These are phyloP conservation scores for Mylabris phalerata DNA, from an alignment of 1,140 invertebrate genomes.

Conservation along the genomic window DNA sequence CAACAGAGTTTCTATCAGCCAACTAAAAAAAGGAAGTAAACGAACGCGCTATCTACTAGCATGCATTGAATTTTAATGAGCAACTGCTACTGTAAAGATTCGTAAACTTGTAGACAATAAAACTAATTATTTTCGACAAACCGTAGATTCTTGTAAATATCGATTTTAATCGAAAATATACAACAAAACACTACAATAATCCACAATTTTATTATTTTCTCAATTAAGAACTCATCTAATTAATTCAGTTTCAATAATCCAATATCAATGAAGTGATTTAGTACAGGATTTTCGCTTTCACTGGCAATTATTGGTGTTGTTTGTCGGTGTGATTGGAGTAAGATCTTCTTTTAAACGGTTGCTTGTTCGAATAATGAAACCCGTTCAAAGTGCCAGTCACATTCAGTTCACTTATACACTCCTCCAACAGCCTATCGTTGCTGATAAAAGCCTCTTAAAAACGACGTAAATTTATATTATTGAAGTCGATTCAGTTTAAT, in stretches of 20 bases:
- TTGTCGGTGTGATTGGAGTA: conserved; percentile 17
- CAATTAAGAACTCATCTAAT: neutral
- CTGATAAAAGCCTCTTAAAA: conserved; percentile 15
- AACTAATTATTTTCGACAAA: too few relatives aligned
- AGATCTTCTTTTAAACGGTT: conserved; percentile 11
- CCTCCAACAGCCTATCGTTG: conserved; percentile 13
- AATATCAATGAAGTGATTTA: conserved; percentile 4
- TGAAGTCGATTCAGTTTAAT: conserved; percentile 11
- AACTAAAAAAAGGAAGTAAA: conserved; percentile 10
- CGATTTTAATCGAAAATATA: too few relatives aligned
- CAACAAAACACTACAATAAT: too few relatives aligned
- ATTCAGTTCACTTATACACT: conserved; percentile 14
- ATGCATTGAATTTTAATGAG: conserved; percentile 23
- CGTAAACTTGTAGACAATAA: neutral
- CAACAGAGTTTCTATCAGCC: too few relatives aligned
- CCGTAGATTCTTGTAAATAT: too few relatives aligned
- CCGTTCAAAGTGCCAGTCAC: conserved; percentile 16
- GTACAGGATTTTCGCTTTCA: conserved; percentile 8
- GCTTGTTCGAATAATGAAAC: conserved; percentile 8
- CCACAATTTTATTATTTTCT: too few relatives aligned
- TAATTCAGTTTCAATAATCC: conserved; percentile 13
- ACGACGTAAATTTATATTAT: conserved; percentile 17
- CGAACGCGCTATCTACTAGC: conserved; percentile 20
- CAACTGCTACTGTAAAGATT: conserved; percentile 2
- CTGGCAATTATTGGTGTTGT: conserved; percentile 14